Evolutionary conservation across 2,797 vertebrate genomes (phyloP).

Genomic region (Pyrocephalus nanus): DNA sequence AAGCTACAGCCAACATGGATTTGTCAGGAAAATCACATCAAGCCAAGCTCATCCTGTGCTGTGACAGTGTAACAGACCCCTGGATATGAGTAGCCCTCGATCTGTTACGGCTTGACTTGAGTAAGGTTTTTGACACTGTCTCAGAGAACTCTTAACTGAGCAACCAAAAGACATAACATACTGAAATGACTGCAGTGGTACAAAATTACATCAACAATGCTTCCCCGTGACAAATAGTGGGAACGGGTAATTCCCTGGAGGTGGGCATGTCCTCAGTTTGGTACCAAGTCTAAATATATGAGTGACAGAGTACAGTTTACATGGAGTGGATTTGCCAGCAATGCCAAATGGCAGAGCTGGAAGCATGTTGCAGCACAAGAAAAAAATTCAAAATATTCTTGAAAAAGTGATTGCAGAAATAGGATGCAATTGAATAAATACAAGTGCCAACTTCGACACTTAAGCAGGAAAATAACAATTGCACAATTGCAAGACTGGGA

Average conservation of each 20-base stretch:
- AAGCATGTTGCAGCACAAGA: background rate
- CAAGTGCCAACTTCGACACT: background rate
- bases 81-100: background rate
- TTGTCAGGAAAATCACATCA: background rate
- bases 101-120: background rate
- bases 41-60: background rate
- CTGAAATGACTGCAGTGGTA: background rate
- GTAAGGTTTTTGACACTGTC: background rate
- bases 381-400: background rate
- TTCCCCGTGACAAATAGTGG: background rate
- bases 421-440: background rate
- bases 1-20: background rate
- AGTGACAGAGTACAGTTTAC: background rate
- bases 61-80: background rate
- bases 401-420: constrained; percentile 17
- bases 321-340: background rate
- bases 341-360: background rate
- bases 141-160: background rate
- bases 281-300: background rate
- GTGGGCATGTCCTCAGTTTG: background rate
- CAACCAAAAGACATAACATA: background rate
- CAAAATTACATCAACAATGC: background rate
- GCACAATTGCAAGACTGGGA: background rate
- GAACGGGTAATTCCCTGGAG: background rate
- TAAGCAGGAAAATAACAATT: background rate